A percentile compares a stretch with the other conserved stretches of the same genome.
Conservation (phyloP, 2,888 invertebrate species). For the Gerris lacustris region DNA sequence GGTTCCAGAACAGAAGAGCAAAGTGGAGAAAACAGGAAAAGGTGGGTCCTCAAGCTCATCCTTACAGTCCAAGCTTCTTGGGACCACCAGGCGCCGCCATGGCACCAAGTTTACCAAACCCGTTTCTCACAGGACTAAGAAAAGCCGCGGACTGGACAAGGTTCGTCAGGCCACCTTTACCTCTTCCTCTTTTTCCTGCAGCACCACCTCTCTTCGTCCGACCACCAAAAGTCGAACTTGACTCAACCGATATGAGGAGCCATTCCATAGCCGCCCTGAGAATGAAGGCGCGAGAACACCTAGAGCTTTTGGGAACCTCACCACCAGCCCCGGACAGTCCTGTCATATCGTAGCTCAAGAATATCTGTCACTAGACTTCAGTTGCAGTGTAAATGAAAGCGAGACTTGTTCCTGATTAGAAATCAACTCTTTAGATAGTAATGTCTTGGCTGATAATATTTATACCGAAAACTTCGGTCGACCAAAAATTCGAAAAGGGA, state of each 20-base stretch:
- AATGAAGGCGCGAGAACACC: slow-evolving; percentile 80
- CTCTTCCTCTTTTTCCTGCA: slow-evolving; percentile 43
- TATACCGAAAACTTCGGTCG: too few species aligned
- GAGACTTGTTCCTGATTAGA: too few species aligned
- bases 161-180: slow-evolving; percentile 53
- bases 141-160: slow-evolving; percentile 64
- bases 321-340: slow-evolving; percentile 41
- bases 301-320: slow-evolving; percentile 66
- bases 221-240: slow-evolving; percentile 45
- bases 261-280: slow-evolving; percentile 78
- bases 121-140: slow-evolving; percentile 58
- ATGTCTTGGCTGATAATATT: too few species aligned
- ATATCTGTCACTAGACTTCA: too few species aligned
- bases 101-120: slow-evolving; percentile 66
- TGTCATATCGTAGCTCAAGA: slow-evolving; percentile 32
- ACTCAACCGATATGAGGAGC: slow-evolving; percentile 58
- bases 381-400: too few species aligned
- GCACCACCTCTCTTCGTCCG: slow-evolving; percentile 45
- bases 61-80: slow-evolving; percentile 73
- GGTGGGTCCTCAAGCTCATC: slow-evolving; percentile 80
- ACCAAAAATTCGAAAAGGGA: too few species aligned
- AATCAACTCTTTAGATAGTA: too few species aligned
- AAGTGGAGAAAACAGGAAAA: slow-evolving; percentile 91
- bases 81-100: slow-evolving; percentile 47
- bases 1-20: slow-evolving; percentile 85